Conservation (phyloP, 2,113 vertebrate species). For the Dipodomys merriami region DNA sequence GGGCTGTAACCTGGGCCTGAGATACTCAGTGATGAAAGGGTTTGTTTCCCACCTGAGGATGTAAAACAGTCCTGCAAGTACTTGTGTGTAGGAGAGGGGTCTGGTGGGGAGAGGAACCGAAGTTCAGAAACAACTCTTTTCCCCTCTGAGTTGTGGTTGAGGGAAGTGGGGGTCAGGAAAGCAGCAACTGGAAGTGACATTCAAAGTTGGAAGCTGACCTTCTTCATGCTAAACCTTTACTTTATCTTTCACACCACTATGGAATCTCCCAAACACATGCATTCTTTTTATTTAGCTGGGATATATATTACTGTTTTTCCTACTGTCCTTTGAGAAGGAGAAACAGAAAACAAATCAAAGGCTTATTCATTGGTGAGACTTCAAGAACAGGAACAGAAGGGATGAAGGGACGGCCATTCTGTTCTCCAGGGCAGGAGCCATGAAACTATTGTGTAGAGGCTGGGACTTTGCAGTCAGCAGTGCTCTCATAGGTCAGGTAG, state of each 20-base stretch:
- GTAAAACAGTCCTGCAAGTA: not conserved
- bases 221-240: not conserved
- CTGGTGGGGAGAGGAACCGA: not conserved
- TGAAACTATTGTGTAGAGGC: not conserved
- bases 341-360: not conserved
- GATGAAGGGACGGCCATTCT: not conserved
- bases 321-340: not conserved
- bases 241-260: not conserved
- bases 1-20: too few species aligned
- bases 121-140: not conserved
- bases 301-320: not conserved
- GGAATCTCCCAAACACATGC: not conserved
- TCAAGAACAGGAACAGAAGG: not conserved
- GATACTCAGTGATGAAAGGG: not conserved
- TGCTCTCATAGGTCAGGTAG: rapidly evolving
- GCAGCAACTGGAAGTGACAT: not conserved
- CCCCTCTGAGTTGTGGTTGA: not conserved
- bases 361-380: not conserved
- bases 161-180: not conserved
- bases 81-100: too few species aligned
- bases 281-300: not conserved
- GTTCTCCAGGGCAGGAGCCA: not conserved
- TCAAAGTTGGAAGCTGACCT: not conserved
- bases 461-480: not conserved
- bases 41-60: not conserved